phyloP scores from a whole-genome alignment of 30 jellyfish, hydroid and myxozoan species.

The Aurelia aurita complex sp. Pacific region DNA sequence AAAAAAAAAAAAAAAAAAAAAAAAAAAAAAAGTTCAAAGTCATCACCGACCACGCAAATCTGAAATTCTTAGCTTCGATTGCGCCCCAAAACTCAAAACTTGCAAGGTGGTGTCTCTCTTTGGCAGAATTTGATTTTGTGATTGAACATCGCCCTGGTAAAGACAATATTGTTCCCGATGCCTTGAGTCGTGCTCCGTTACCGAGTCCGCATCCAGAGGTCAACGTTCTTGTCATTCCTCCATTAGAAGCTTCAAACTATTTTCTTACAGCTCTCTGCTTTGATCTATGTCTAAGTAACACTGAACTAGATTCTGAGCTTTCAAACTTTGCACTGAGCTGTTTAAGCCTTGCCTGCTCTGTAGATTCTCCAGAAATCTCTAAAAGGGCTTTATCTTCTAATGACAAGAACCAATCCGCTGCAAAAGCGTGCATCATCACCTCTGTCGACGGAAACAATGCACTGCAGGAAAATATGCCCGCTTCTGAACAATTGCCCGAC shows the following conservation, averaged over 20 bases:
- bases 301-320: neutral
- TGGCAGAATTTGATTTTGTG: conserved; percentile 42
- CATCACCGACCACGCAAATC: conserved; percentile 36
- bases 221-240: conserved; percentile 14
- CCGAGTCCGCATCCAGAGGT: conserved; percentile 6
- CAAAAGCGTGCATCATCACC: neutral
- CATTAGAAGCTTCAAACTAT: neutral
- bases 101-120: conserved; percentile 49
- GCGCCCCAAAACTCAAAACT: conserved; percentile 35
- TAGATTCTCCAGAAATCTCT: neutral
- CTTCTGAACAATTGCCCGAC: neutral
- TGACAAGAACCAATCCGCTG: neutral
- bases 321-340: neutral
- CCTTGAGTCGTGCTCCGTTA: conserved; percentile 32
- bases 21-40: conserved; percentile 18
- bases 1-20: no score
- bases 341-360: no score
- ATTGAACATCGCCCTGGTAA: conserved; percentile 51
- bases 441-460: neutral
- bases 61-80: conserved; percentile 44
- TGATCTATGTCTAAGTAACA: neutral
- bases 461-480: neutral
- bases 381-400: neutral
- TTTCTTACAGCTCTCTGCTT: neutral
- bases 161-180: conserved; percentile 37